A percentile compares a stretch with the other conserved stretches of the same genome.
Evolutionary conservation across 2,113 vertebrate genomes (phyloP).

Genomic region (Xenotilapia caudafasciata): DNA sequence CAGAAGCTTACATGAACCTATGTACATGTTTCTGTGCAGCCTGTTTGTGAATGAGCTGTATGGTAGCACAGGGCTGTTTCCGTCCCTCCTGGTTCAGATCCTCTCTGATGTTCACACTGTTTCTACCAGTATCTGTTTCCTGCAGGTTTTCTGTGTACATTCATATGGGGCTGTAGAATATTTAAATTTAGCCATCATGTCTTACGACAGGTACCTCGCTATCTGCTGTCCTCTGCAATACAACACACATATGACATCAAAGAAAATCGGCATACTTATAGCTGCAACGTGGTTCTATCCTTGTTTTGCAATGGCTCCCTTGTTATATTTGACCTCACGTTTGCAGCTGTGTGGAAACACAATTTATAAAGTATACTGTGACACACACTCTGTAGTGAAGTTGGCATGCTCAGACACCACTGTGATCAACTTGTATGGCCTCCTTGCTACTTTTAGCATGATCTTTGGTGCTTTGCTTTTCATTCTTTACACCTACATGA

Average conservation of each 20-base stretch:
- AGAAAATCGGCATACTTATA: fast-evolving
- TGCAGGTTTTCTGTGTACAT: neutral
- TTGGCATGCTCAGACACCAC: constrained; percentile 41
- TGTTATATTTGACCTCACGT: neutral
- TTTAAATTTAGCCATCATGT: too few relatives aligned
- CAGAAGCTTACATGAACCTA: too few relatives aligned
- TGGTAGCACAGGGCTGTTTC: neutral
- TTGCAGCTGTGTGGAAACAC: constrained; percentile 28
- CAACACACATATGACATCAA: neutral
- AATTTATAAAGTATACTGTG: constrained; percentile 46
- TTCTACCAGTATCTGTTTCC: neutral
- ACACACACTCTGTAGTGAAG: constrained; percentile 33
- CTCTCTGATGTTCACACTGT: neutral
- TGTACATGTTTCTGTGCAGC: too few relatives aligned
- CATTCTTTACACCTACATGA: neutral
- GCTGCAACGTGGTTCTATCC: neutral
- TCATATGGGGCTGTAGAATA: fast-evolving
- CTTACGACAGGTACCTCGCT: neutral
- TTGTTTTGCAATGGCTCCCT: neutral
- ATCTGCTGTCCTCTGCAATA: neutral
- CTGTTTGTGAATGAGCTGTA: neutral
- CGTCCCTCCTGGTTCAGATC: neutral
- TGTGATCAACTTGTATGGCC: constrained; percentile 30
- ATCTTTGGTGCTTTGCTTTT: neutral
- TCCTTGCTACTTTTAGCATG: neutral